Percentiles rank a stretch among this genome's conserved stretches.
phyloP scores from a whole-genome alignment of 2,888 invertebrate species.

The Noctuana brunneofusca region DNA sequence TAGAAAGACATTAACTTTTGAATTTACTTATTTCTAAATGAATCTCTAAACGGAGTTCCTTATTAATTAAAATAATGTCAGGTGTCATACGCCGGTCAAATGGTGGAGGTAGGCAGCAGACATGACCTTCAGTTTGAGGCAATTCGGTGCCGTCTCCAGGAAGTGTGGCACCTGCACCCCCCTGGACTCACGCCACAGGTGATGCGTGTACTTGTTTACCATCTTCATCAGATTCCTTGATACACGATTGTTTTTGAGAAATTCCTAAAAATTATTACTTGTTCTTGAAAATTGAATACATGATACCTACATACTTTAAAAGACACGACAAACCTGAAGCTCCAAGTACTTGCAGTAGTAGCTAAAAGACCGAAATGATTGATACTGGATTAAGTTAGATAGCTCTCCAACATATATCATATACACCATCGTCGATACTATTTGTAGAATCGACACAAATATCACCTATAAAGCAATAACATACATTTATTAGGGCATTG shows the following conservation, averaged over 20 bases:
- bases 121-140: constrained; percentile 62
- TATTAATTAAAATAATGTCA: too few relatives aligned
- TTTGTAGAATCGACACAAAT: constrained; percentile 59
- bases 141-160: constrained; percentile 56
- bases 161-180: constrained; percentile 65
- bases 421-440: constrained; percentile 63
- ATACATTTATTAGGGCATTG: not conserved
- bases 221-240: constrained; percentile 57
- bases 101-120: constrained; percentile 61
- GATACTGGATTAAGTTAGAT: constrained; percentile 69
- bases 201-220: constrained; percentile 62
- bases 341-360: constrained; percentile 66
- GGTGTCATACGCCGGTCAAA: constrained; percentile 50
- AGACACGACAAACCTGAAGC: constrained; percentile 53
- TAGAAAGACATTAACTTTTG: too few relatives aligned
- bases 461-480: constrained; percentile 52
- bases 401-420: constrained; percentile 73
- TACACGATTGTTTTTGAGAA: constrained; percentile 66
- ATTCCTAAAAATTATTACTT: constrained; percentile 49
- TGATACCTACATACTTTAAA: too few relatives aligned
- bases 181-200: constrained; percentile 65
- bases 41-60: too few relatives aligned
- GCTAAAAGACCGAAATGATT: constrained; percentile 62
- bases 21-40: too few relatives aligned
- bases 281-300: too few relatives aligned